phyloP scores from a whole-genome alignment of 2,113 vertebrate species.

The Corythornis madagascariensis region DNA sequence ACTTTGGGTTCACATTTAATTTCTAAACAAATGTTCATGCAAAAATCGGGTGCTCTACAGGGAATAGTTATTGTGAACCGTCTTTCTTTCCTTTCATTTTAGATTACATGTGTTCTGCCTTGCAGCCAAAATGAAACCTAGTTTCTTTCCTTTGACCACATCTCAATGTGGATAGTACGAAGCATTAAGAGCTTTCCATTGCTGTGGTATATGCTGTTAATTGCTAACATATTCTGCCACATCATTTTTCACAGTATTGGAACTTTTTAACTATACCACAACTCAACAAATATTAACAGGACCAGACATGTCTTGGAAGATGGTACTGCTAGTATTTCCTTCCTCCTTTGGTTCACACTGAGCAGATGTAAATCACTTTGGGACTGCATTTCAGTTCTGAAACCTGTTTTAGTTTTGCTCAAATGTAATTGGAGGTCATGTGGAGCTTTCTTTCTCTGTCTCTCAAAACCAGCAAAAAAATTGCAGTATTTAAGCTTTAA shows the following conservation, averaged over 20 bases:
- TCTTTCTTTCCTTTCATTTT: conserved; percentile 35
- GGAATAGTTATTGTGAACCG: conserved; percentile 9
- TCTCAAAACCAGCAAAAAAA: not conserved
- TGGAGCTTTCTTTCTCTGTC: conserved; percentile 14
- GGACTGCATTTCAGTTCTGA: conserved; percentile 28
- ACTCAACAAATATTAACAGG: conserved; percentile 58
- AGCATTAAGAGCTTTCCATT: conserved; percentile 49
- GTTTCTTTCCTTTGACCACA: conserved; percentile 57
- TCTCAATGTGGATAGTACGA: conserved; percentile 57
- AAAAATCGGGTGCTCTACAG: conserved; percentile 2
- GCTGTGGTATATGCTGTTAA: conserved; percentile 59
- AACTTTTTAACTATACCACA: conserved; percentile 51
- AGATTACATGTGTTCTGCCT: conserved; percentile 65
- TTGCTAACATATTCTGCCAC: conserved; percentile 62
- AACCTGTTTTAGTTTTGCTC: conserved; percentile 63
- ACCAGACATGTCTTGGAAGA: conserved; percentile 49
- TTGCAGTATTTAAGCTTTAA: not conserved
- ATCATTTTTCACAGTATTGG: conserved; percentile 54
- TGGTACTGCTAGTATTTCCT: conserved; percentile 41
- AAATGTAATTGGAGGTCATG: conserved; percentile 34
- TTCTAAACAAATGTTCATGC: not conserved
- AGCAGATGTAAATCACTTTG: conserved; percentile 53
- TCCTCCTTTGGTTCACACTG: conserved; percentile 36
- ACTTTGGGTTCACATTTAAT: not conserved
- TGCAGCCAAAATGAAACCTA: conserved; percentile 62